Evolutionary conservation across 2,888 invertebrate species (phyloP), one percentile per base, ranked within the genome.

Genomic region (Falcaria lacertinaria): DNA sequence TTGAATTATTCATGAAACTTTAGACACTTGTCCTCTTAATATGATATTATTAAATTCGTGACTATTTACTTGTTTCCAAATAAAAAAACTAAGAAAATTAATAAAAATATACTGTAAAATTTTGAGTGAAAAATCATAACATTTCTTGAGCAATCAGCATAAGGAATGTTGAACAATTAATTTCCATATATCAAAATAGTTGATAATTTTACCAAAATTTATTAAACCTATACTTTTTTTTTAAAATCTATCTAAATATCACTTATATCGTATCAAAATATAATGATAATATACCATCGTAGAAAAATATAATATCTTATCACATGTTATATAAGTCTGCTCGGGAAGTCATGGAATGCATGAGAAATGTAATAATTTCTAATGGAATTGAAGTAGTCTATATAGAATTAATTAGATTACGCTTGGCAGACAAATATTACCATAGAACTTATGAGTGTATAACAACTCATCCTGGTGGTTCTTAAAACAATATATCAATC

Each of bases 261-360:
- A 39, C 33, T 40, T 38, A 38, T 5, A 22, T 38, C 34, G 39
- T 39, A 45, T 39, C 42, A 45, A 34, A 34, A 13, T 39, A 42
- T 34, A 42, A 45, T 33, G 42, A 34, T n/a, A 22, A 19, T 36
- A 38, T 41, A 39, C 42, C 39, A 41, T 28, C 28, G n/a, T 54
- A 54, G 14, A 48, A 52, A 51, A 52, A 54, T 50, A 51, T 49
- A 54, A 49, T 46, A 43, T 48, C 37, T 46, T 47, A 28, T 48
- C 47, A 45, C 45, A 45, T 33, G 37, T 15, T 17, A 44, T 37
- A 28, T 28, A 11, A 3, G 11, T 28, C 11, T 28, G 19, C 6
- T 16, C 17, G 33, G 36, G 19, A 25, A 28, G 37, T 33, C 50
- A 45, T 49, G 36, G 40, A 22, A 48, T 42, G 37, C 33, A 32